Conservation (phyloP, 2,888 invertebrate genomes). For the Cheilosia soror region DNA sequence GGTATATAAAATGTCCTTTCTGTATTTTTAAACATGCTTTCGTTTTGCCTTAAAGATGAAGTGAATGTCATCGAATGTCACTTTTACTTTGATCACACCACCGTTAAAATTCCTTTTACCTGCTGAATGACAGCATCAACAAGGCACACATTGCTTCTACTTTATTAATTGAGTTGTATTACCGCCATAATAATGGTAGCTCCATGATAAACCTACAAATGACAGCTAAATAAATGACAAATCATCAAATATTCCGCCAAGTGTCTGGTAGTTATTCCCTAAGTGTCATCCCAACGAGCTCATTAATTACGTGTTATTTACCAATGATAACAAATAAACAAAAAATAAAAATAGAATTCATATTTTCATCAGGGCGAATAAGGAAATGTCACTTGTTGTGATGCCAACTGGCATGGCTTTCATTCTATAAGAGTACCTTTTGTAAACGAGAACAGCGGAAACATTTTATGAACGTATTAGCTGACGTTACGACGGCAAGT, state of each 20-base stretch:
- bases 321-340: not conserved
- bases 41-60: too few relatives aligned
- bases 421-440: not conserved
- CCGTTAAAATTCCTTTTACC: too few relatives aligned
- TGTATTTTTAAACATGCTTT: too few relatives aligned
- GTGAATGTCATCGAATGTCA: too few relatives aligned
- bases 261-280: not conserved
- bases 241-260: not conserved
- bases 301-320: not conserved
- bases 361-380: not conserved
- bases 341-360: not conserved
- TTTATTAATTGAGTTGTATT: too few relatives aligned
- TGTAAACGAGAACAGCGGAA: not conserved
- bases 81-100: too few relatives aligned
- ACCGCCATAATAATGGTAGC: too few relatives aligned
- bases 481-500: not conserved
- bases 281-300: not conserved
- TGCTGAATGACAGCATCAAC: too few relatives aligned
- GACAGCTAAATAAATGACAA: not conserved
- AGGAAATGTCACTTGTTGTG: slow-evolving; percentile 6
- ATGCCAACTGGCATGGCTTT: not conserved
- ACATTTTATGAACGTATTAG: not conserved
- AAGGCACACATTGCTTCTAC: too few relatives aligned
- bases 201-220: not conserved
- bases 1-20: too few relatives aligned